Base-by-base conservation (phyloP, 1,140 invertebrate genomes). In the Zaprionus capensis region DNA sequence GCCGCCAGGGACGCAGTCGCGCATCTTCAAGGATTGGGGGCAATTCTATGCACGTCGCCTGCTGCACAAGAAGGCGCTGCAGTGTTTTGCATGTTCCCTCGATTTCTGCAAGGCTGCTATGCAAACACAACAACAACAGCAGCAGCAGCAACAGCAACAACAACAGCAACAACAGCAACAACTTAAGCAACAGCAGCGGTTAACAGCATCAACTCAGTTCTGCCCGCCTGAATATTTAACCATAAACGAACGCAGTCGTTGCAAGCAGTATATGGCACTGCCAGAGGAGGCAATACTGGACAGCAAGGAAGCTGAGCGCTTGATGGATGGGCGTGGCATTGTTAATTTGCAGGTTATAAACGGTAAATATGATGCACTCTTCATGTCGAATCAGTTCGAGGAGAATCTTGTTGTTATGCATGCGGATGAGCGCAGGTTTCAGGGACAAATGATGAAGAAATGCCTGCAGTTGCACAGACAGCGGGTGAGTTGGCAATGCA, bases 301-400 rank as follows among this genome's bases (percentile, higher is more conserved):
- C 7, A 56, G 69, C 7, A 15, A 36, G 11, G 31, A 26, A 15
- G 81, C 85, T 1, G 38, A 80, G 22, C 4, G 24, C 0, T 6
- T 78, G 2, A 14, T 77, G 38, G n/a, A 38, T 14, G 5, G 3
- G 4, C 9, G 28, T 5, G 38, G 57, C 1, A 1, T 4, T 0
- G 7, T n/a, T 3, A 49, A n/a, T 2, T 5, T 36, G 0, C 28
- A 15, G 9, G 5, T 62, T 5, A 14, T 72, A 15, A 31, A 71
- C 0, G 58, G 51, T 5, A 63, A 78, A 34, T 72, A 74, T 55
- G 68, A 81, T 11, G 65, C 74, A 0, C 67, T 90, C 4, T 68
- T 67, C 20, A 72, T 78, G 4, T 63, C 56, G 49, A 84, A 90
- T 17, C 59, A 36, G n/a, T 84, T 81, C 5, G 83, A 87, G 46